Percentiles rank a stretch among this genome's conserved stretches.
These are phyloP conservation scores for Stratiomys singularior DNA, from an alignment of 2,888 invertebrate genomes.

Conservation along the genomic window DNA sequence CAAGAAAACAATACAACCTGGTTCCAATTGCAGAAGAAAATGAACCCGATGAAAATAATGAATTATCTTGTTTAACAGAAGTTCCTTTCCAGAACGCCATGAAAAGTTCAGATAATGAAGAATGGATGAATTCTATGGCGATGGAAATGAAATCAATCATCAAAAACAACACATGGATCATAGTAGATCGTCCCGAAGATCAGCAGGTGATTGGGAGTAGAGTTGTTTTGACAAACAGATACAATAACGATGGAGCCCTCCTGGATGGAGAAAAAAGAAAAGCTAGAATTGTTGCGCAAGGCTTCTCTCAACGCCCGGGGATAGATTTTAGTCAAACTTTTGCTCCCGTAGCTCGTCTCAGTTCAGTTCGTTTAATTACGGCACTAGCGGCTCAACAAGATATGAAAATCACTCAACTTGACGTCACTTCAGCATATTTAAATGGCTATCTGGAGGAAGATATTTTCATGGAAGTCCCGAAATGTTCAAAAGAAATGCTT, in stretches of 20 bases:
- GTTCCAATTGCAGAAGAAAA: too few species aligned
- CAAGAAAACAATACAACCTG: too few species aligned
- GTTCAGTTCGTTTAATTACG: too few species aligned
- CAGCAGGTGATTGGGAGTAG: background rate
- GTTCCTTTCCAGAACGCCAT: too few species aligned
- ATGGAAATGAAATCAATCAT: constrained; percentile 42
- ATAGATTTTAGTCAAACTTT: constrained; percentile 16
- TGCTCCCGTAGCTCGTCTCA: constrained; percentile 1
- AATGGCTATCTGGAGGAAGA: constrained; percentile 52
- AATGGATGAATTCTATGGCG: constrained; percentile 48
- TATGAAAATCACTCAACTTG: constrained; percentile 52
- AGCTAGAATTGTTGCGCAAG: constrained; percentile 12
- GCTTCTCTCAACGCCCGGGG: background rate
- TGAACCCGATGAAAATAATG: too few species aligned
- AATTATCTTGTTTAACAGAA: too few species aligned
- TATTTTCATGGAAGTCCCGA: constrained; percentile 50
- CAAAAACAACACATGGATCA: constrained; percentile 3
- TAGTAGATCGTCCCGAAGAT: background rate
- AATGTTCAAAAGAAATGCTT: background rate
- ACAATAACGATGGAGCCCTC: background rate
- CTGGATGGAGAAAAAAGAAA: constrained; percentile 27
- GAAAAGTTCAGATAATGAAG: background rate
- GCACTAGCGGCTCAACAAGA: constrained; percentile 50
- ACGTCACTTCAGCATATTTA: constrained; percentile 54
- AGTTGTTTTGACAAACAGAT: background rate